Evolutionary conservation across 1,140 invertebrate genomes (phyloP), one percentile per base, ranked within the genome.

Genomic region (Zaprionus taronus): DNA sequence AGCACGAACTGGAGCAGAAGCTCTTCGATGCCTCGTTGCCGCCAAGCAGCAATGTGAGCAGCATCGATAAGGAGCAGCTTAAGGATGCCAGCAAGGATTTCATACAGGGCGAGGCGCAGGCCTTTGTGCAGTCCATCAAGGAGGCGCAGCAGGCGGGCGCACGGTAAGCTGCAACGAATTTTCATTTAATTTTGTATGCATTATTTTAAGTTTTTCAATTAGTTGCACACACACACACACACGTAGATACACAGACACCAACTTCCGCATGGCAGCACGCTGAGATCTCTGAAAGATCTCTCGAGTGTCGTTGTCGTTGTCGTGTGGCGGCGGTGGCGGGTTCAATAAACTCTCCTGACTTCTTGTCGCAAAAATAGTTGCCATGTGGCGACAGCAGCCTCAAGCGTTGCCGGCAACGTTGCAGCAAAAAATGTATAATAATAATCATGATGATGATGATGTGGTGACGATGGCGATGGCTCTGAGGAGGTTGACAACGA

Each of bases 1-100:
- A 55, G 11, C 72, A 83, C 58, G 36, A 34, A 5, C 36, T 79
- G 36, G 85, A 90, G 55, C 72, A 81, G 24, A 80, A 83, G 28
- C 60, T 90, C 1, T 81, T 84, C 41, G 83, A 78, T 15, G 77
- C 58, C 9, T 56, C 63, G 9, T 62, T 69, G 56, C 57, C 53
- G 12, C 36, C 68, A 1, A 74, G 63, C 70, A 92, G 89, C 72
- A 92, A 89, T 56, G 62, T 72, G 11, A 47, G 36, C 14, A 70
- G 77, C 11, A 47, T 79, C 7, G 71, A 77, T 14, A 83, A 66
- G 28, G 69, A 73, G 56, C 79, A 89, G 57, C 31, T 80, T 6
- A 92, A 92, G 72, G 89, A 92, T 72, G 91, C 91, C 67, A 92
- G 82, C 60, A 79, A 83, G 55, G 89, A 90, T 38, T 92, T 92